Base-by-base conservation (phyloP, 2,113 vertebrate species). In the Pitta sordida region DNA sequence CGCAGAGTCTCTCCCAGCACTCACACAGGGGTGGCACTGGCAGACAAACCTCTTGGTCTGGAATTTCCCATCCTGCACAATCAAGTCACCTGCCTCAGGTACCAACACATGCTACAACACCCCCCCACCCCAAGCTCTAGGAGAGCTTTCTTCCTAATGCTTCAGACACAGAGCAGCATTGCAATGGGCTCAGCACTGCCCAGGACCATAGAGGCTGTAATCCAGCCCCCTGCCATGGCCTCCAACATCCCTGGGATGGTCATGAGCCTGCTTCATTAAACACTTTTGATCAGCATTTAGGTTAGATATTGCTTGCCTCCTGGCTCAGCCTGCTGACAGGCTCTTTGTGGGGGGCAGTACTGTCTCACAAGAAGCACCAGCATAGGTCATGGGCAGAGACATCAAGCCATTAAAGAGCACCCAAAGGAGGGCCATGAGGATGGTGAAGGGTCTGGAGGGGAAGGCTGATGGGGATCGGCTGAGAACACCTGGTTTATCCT, bases 111-210 rank as follows among this genome's bases (percentile, higher is more conserved):
- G 12, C 36, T 43, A 37, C 11, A 70, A 24, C 10, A 5, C 1
- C 2, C 11, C 26, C 12, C 10, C n/a, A n/a, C n/a, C n/a, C n/a
- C n/a, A n/a, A n/a, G n/a, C 36, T 41, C 43, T 9, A 2, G 0
- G 7, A 13, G 11, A 56, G 3, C 0, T 30, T 59, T 46, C 62
- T 41, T 24, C 49, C 73, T 60, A 14, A 16, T 0, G 0, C 34
- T 30, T 36, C 44, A 26, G 13, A 21, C 24, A 15, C 0, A 1
- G 2, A 11, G 27, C 60, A 63, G 29, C 39, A 13, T 10, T 22
- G 60, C 39, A 30, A 19, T 10, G 19, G 17, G 29, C 13, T 43
- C 60, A 30, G 27, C 39, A 30, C 26, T 10, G 27, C 27, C 37
- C 43, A 63, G 17, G 37, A n/a, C n/a, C 13, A 46, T 9, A 26